These are phyloP conservation scores for Nibea coibor DNA, from an alignment of 2,113 vertebrate species.

Conservation along the genomic window DNA sequence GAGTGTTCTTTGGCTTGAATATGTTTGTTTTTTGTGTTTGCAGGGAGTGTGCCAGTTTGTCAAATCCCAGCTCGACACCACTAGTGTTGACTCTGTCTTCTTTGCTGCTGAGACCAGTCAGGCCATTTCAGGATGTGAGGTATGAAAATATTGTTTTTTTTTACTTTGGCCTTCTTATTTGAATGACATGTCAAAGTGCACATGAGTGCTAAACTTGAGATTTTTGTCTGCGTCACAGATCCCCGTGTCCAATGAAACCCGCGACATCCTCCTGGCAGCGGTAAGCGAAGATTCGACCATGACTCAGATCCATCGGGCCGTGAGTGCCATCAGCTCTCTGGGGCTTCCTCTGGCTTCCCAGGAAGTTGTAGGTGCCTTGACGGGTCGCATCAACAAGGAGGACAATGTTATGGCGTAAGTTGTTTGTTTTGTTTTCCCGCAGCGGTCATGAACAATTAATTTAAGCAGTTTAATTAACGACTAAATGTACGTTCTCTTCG, in stretches of 20 bases:
- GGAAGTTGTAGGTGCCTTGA: conserved; percentile 91
- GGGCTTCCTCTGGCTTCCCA: conserved; percentile 94
- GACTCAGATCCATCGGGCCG: conserved; percentile 92
- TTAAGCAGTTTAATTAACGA: background rate
- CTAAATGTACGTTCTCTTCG: conserved; percentile 18
- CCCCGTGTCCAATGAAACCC: conserved; percentile 93
- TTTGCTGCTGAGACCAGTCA: conserved; percentile 92
- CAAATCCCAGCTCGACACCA: conserved; percentile 90
- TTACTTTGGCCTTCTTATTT: background rate
- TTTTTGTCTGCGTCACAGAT: conserved; percentile 81
- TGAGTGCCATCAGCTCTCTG: conserved; percentile 90
- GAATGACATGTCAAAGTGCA: background rate
- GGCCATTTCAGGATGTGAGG: conserved; percentile 92
- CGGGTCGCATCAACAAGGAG: conserved; percentile 93
- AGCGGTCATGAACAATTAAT: background rate
- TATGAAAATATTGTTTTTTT: conserved; percentile 59
- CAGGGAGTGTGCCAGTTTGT: conserved; percentile 92
- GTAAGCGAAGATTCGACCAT: conserved; percentile 95
- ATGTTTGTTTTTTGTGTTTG: conserved; percentile 25
- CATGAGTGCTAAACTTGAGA: background rate
- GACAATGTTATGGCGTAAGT: conserved; percentile 94
- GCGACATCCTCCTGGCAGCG: conserved; percentile 92
- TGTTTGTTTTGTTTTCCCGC: conserved; percentile 73
- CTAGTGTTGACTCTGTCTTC: conserved; percentile 92
- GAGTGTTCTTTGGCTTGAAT: background rate